Evolutionary conservation across 2,797 vertebrate species (phyloP).

Genomic region (Scyliorhinus canicula): DNA sequence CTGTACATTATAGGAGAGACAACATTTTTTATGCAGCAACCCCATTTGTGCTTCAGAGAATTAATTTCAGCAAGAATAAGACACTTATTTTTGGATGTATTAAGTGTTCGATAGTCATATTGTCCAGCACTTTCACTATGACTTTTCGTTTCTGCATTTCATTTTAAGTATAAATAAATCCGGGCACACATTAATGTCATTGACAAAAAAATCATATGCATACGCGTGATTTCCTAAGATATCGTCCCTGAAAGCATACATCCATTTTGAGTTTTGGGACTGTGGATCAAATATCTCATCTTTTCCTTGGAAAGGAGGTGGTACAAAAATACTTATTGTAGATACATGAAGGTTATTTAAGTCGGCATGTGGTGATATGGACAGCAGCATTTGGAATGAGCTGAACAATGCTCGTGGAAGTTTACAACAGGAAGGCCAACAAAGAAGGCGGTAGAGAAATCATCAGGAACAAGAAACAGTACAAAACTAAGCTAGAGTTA

Average conservation of each 20-base stretch:
- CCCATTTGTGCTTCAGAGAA: not conserved
- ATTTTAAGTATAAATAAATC: not conserved
- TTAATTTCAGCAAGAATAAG: not conserved
- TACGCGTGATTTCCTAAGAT: not conserved
- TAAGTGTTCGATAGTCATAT: not conserved
- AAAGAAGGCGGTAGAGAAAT: no score
- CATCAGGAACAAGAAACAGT: no score
- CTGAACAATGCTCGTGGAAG: not conserved
- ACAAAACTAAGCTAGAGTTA: no score
- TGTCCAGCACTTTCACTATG: not conserved
- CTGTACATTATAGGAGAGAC: not conserved
- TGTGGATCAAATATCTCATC: no score
- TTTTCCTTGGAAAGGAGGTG: not conserved
- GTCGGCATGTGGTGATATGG: not conserved
- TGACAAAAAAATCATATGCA: not conserved
- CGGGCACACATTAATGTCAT: not conserved
- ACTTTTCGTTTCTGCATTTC: not conserved
- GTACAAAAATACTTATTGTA: not conserved
- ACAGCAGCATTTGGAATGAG: not conserved
- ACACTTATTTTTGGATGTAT: not conserved
- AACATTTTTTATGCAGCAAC: not conserved
- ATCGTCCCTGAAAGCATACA: not conserved
- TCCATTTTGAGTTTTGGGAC: not conserved
- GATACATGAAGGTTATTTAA: not conserved
- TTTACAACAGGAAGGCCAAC: not conserved